A percentile compares a stretch with the other conserved stretches of the same genome.
phyloP scores from a whole-genome alignment of 53 echinoderm and acorn worm genomes.

The Zoroaster sp. region DNA sequence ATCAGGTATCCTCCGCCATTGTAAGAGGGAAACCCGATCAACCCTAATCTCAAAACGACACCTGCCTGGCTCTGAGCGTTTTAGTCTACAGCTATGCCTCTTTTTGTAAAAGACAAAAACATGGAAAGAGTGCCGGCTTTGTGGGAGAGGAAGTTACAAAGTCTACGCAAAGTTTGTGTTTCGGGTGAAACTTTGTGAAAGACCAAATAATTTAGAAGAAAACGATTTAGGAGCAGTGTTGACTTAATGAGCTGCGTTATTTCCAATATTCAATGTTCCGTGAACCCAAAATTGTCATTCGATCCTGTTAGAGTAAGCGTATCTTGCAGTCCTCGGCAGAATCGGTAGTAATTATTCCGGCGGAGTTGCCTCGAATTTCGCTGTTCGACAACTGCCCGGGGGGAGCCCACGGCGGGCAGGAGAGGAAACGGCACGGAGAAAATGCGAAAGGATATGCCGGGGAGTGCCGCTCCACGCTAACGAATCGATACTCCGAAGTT shows the following conservation, averaged over 20 bases:
- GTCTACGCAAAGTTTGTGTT: neutral
- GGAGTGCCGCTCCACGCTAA: constrained; percentile 15
- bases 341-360: constrained; percentile 61
- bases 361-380: constrained; percentile 58
- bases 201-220: neutral
- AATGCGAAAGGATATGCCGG: constrained; percentile 33
- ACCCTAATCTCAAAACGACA: constrained; percentile 59
- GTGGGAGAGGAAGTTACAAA: constrained; percentile 4
- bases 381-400: constrained; percentile 54
- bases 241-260: constrained; percentile 63
- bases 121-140: neutral
- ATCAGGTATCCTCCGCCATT: constrained; percentile 55
- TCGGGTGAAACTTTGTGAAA: constrained; percentile 13
- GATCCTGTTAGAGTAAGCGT: constrained; percentile 54
- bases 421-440: constrained; percentile 35
- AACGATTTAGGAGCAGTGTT: constrained; percentile 53
- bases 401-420: constrained; percentile 9
- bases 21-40: constrained; percentile 52
- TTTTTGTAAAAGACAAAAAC: neutral
- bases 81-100: constrained; percentile 59
- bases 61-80: constrained; percentile 57
- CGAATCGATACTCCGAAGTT: constrained; percentile 55
- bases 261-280: constrained; percentile 61
- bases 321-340: constrained; percentile 50
- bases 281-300: constrained; percentile 54